Percentiles rank a stretch among this genome's conserved stretches.
These are phyloP conservation scores for Mungos mungo DNA, from an alignment of 2,113 vertebrate species.

Conservation along the genomic window DNA sequence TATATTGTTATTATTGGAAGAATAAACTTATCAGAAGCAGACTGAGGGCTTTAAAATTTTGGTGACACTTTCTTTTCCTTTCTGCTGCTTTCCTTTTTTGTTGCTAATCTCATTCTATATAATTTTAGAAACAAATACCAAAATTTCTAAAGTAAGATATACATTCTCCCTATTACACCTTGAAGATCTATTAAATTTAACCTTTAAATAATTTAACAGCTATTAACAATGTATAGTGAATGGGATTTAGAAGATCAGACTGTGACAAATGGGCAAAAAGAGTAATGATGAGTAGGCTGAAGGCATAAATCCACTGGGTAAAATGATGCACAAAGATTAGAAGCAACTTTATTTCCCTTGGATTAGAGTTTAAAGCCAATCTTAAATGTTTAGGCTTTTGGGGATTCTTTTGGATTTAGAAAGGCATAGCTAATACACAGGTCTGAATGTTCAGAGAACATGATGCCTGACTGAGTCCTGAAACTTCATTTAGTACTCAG, in stretches of 20 bases:
- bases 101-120: not conserved
- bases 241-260: not conserved
- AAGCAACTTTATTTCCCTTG: not conserved
- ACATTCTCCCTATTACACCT: not conserved
- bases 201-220: constrained; percentile 35
- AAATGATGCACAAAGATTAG: not conserved
- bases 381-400: not conserved
- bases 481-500: not conserved
- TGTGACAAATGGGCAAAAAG: not conserved
- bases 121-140: constrained; percentile 14
- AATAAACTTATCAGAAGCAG: not conserved
- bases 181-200: constrained; percentile 18
- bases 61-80: not conserved
- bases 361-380: not conserved
- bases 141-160: not conserved
- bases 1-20: not conserved
- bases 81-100: not conserved
- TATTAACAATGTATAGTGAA: not conserved
- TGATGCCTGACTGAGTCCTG: not conserved
- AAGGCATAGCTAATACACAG: not conserved
- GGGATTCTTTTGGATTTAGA: not conserved
- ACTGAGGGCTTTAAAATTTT: not conserved
- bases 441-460: not conserved
- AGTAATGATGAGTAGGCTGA: not conserved
- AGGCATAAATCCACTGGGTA: not conserved